These are phyloP conservation scores for Catharus bicknelli DNA, from an alignment of 2,113 vertebrate species.

Conservation along the genomic window DNA sequence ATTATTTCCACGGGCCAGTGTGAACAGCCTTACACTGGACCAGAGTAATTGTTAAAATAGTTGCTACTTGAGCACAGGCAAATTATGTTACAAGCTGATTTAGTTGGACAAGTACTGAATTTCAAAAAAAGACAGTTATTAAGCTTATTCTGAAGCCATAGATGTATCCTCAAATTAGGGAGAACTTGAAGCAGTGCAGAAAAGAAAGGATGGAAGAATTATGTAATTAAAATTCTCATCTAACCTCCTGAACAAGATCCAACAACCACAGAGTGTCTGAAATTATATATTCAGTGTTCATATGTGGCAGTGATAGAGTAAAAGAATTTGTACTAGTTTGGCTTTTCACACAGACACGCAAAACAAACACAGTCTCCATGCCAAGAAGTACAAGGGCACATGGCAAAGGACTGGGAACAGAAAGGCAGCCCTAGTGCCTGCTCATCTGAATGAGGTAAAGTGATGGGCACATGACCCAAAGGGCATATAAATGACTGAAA, in stretches of 20 bases:
- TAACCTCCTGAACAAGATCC: conserved; percentile 54
- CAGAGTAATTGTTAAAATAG: background rate
- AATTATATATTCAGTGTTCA: conserved; percentile 52
- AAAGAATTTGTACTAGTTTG: conserved; percentile 57
- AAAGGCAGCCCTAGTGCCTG: background rate
- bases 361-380: conserved; percentile 43
- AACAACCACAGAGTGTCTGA: conserved; percentile 46
- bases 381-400: conserved; percentile 35
- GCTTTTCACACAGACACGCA: conserved; percentile 45
- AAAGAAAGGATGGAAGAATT: conserved; percentile 44
- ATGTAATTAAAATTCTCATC: conserved; percentile 52
- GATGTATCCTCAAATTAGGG: conserved; percentile 35
- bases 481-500: background rate
- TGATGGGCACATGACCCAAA: background rate
- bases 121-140: background rate
- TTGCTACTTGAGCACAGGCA: background rate
- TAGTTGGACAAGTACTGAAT: background rate
- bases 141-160: background rate
- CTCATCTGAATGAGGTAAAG: background rate
- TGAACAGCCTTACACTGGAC: background rate
- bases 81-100: background rate
- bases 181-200: conserved; percentile 25
- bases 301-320: conserved; percentile 47
- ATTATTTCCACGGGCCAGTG: background rate
- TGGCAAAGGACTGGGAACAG: background rate